Conservation (phyloP, 2,797 vertebrate species). For the Urosaurus nigricauda region DNA sequence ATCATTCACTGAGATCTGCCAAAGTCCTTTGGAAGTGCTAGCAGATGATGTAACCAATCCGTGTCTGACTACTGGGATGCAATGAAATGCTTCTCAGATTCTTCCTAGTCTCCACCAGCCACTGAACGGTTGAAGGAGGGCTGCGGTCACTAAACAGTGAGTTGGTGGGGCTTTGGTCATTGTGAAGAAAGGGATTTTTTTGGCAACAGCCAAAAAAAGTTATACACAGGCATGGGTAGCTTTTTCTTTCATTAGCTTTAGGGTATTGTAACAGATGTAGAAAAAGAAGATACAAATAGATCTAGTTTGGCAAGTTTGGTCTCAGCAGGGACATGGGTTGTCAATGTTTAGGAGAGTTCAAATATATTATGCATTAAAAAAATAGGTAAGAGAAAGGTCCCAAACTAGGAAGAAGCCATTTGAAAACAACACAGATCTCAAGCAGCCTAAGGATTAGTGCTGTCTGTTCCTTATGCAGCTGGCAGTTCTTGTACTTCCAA, state of each 20-base stretch:
- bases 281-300: neutral
- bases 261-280: neutral
- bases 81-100: too few relatives aligned
- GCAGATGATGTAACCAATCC: too few relatives aligned
- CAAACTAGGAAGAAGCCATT: conserved; percentile 29
- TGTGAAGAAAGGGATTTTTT: too few relatives aligned
- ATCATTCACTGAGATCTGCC: too few relatives aligned
- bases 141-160: too few relatives aligned
- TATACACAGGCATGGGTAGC: too few relatives aligned
- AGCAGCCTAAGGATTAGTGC: conserved; percentile 27
- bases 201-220: too few relatives aligned
- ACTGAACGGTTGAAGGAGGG: too few relatives aligned
- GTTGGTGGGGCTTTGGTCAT: too few relatives aligned
- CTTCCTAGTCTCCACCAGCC: too few relatives aligned
- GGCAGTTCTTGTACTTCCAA: conserved; percentile 59
- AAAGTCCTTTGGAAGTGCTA: too few relatives aligned
- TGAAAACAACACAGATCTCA: neutral
- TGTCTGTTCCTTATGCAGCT: conserved; percentile 35
- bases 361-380: conserved; percentile 63
- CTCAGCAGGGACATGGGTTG: neutral
- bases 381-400: conserved; percentile 40
- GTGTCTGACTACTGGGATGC: too few relatives aligned
- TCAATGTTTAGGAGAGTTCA: conserved; percentile 30
- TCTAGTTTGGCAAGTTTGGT: neutral
- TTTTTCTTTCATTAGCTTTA: neutral